Percentiles rank a stretch among this genome's conserved stretches.
Evolutionary conservation across 1,140 invertebrate species (phyloP).

Genomic region (Ceratina japonica): DNA sequence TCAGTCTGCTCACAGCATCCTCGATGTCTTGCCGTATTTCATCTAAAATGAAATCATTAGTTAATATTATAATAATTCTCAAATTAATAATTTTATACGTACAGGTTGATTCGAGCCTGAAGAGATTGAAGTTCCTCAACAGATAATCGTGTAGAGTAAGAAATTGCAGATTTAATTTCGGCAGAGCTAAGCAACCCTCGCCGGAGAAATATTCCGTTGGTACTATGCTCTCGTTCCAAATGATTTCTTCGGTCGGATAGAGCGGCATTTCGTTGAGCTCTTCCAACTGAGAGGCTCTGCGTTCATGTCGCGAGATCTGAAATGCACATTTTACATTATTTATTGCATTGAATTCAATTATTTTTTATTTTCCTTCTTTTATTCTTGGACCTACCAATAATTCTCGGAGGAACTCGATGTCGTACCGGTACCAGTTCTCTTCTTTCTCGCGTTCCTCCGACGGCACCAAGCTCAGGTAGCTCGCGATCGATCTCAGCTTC

Average conservation of each 20-base stretch:
- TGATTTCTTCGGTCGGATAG: slow-evolving; percentile 98
- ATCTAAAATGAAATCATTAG: slow-evolving; percentile 81
- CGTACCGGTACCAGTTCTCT: slow-evolving; percentile 87
- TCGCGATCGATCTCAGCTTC: slow-evolving; percentile 91
- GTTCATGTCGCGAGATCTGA: slow-evolving; percentile 92
- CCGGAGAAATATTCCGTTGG: slow-evolving; percentile 98
- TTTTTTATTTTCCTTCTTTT: not conserved
- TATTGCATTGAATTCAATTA: slow-evolving; percentile 1
- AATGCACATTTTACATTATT: slow-evolving; percentile 39
- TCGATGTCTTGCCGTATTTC: slow-evolving; percentile 99
- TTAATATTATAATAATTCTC: not conserved
- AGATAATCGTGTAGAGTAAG: slow-evolving; percentile 99
- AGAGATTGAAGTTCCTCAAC: slow-evolving; percentile 98
- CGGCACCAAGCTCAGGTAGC: slow-evolving; percentile 92
- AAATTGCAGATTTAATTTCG: slow-evolving; percentile 99
- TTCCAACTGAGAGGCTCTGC: slow-evolving; percentile 94
- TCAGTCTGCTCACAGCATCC: slow-evolving; percentile 95
- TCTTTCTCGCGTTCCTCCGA: slow-evolving; percentile 84
- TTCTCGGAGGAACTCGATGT: slow-evolving; percentile 91
- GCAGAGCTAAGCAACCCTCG: slow-evolving; percentile 96
- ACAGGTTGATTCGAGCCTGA: slow-evolving; percentile 98
- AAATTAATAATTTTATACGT: slow-evolving; percentile 74
- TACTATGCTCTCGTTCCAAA: slow-evolving; percentile 99
- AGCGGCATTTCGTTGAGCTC: slow-evolving; percentile 98
- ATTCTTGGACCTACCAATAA: slow-evolving; percentile 83